Evolutionary conservation across 2,113 vertebrate species (phyloP), one percentile per base, ranked within the genome.

Genomic region (Sebastes schlegelii): DNA sequence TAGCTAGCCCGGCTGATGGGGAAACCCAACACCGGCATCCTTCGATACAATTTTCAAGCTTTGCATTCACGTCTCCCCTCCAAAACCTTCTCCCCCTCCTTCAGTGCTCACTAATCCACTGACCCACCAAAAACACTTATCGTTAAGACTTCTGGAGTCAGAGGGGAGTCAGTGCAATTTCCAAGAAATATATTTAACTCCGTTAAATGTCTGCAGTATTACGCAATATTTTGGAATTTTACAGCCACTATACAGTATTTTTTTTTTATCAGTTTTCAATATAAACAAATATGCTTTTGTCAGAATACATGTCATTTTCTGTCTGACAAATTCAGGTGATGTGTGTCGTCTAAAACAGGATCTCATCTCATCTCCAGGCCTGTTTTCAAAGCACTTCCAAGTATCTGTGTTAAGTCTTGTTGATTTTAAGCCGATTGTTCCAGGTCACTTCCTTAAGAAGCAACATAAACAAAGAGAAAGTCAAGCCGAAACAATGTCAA

Each of bases 401-500:
- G 75, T 63, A 70, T 76, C 88, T 78, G 71, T 55, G 86, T 87
- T 88, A 65, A 80, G 45, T 88, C 89, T 70, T 71, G 72, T 75
- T 88, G 46, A 75, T 86, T 87, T 70, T 88, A 93, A 89, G 71
- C 92, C 94, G 92, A 91, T 95, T 95, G 88, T 96, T 95, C 91
- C 92, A 88, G 94, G 94, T 95, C 94, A 94, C 90, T 94, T 96
- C 91, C 95, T 93, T 93, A 93, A 87, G 94, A 92, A 89, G 90
- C 92, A 84, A 65, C 82, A 83, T 64, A 92, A 94, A 96, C 92
- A 89, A 93, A 94, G 94, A 92, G 90, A 95, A 95, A 93, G 94
- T 89, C 60, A 86, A 91, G 93, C 92, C 91, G 91, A 94, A 93
- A 92, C 89, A 88, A 90, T 95, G 94, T 95, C 94, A 96, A 95